phyloP scores from a whole-genome alignment of 2,888 invertebrate genomes.

The Poecilus cupreus region DNA sequence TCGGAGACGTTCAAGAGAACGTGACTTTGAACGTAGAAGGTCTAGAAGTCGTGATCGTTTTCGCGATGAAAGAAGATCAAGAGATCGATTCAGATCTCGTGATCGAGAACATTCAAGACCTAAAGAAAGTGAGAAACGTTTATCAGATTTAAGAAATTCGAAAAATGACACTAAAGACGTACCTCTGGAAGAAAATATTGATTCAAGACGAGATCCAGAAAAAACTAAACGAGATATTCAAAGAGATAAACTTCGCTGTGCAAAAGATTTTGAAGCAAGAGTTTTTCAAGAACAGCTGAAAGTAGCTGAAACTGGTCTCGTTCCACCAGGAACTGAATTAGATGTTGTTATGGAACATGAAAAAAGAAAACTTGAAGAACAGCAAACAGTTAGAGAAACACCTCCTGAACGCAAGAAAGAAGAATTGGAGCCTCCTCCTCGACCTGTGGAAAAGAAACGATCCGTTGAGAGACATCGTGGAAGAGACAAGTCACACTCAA shows the following conservation, averaged over 20 bases:
- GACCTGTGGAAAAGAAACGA: slow-evolving; percentile 10
- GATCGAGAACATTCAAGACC: slow-evolving; percentile 35
- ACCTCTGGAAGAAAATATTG: slow-evolving; percentile 55
- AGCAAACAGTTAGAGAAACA: slow-evolving; percentile 17
- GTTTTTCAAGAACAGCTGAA: slow-evolving; percentile 70
- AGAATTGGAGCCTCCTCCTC: slow-evolving; percentile 1
- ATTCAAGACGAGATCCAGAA: slow-evolving; percentile 70
- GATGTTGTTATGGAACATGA: slow-evolving; percentile 67
- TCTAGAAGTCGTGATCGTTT: background rate
- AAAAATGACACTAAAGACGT: slow-evolving; percentile 38
- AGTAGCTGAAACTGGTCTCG: slow-evolving; percentile 72
- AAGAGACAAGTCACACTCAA: background rate
- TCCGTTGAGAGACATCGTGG: slow-evolving; percentile 19
- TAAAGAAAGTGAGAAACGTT: slow-evolving; percentile 36
- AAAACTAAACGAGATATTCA: slow-evolving; percentile 72
- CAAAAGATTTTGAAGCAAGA: slow-evolving; percentile 70
- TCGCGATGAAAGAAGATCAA: slow-evolving; percentile 39
- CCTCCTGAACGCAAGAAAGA: slow-evolving; percentile 29
- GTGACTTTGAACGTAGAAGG: background rate
- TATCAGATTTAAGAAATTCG: slow-evolving; percentile 47
- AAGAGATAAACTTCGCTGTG: slow-evolving; percentile 70
- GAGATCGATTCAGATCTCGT: slow-evolving; percentile 33
- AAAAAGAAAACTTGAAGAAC: slow-evolving; percentile 55
- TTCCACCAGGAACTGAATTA: slow-evolving; percentile 73
- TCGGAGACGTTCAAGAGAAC: slow-evolving; percentile 18